Base-by-base conservation (phyloP, 2,113 vertebrate genomes). In the Sisor rabdophorus region DNA sequence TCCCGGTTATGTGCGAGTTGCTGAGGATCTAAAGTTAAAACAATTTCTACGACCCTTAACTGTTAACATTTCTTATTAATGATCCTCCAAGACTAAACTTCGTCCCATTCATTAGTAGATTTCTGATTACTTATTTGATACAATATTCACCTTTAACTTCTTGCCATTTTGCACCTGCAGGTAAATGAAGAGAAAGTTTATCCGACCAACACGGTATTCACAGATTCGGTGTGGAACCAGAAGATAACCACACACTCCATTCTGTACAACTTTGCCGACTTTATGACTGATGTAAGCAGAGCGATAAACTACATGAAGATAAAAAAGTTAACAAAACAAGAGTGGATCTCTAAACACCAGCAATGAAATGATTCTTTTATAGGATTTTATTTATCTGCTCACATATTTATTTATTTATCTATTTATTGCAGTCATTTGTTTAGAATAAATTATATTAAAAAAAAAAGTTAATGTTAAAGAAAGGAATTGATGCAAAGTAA, bases 221-320 rank as follows among this genome's bases (percentile, higher is more conserved):
- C 77, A 24, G 79, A 85, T 5, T 74, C 53, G 0, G 32, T 16
- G 0, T 97, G 93, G 93, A 74, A 78, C 4, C 86, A 83, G 68
- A 92, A 86, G 72, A 86, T 90, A 56, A 88, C 60, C 0, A 87
- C 80, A 0, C 86, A 92, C 36, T 84, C 90, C 60, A 90, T 96
- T 84, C 88, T 99, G 70, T 76, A 80, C 32, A 72, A 87, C 16
- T 87, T 95, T 58, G 85, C 82, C 65, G 9, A 71, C 0, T 96
- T 95, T 87, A 87, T 98, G 82, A 75, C 91, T 48, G 86, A 87
- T 15, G 81, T 88, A 0, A 78, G 86, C 64, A 87, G 92, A 61
- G 89, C 86, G 0, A 1, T 95, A 24, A 84, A 85, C 0, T 79
- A 71, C 54, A 84, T 79, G 36, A 76, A 40, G 69, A 36, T 0